These are phyloP conservation scores for Sarcophaga peregrina DNA, from an alignment of 1,140 invertebrate genomes.

Conservation along the genomic window DNA sequence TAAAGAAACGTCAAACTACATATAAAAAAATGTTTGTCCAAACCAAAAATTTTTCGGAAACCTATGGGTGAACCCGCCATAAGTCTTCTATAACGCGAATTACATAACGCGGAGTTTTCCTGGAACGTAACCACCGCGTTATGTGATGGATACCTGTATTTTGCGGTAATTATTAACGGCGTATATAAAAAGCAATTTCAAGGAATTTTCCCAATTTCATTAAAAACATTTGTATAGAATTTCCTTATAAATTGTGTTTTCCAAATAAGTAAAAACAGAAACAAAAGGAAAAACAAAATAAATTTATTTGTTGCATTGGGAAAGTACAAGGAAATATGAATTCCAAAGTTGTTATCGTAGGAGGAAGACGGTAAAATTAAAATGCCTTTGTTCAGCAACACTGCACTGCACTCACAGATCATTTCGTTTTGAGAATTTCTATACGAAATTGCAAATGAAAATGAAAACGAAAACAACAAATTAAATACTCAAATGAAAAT, in stretches of 20 bases:
- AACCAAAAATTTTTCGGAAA: no score
- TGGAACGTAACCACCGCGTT: no score
- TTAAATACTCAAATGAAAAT: no score
- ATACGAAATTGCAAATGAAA: neutral
- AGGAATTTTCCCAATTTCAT: neutral
- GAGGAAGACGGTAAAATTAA: neutral
- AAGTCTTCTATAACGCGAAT: no score
- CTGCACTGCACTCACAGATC: neutral
- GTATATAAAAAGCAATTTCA: neutral
- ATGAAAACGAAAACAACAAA: no score
- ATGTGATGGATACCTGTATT: no score
- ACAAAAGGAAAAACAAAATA: no score
- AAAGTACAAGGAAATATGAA: neutral
- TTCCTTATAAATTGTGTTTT: neutral
- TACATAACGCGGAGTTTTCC: no score
- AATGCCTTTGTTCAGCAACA: constrained; percentile 9
- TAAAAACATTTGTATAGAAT: neutral
- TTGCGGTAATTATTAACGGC: no score
- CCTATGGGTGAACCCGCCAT: no score
- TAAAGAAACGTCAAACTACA: no score
- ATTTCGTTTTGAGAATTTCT: neutral
- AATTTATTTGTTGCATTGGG: neutral
- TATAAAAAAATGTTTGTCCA: no score
- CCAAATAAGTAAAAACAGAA: neutral
- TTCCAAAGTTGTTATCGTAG: neutral